Evolutionary conservation across 2,113 vertebrate species (phyloP), one percentile per base, ranked within the genome.

Genomic region (Cervus canadensis): DNA sequence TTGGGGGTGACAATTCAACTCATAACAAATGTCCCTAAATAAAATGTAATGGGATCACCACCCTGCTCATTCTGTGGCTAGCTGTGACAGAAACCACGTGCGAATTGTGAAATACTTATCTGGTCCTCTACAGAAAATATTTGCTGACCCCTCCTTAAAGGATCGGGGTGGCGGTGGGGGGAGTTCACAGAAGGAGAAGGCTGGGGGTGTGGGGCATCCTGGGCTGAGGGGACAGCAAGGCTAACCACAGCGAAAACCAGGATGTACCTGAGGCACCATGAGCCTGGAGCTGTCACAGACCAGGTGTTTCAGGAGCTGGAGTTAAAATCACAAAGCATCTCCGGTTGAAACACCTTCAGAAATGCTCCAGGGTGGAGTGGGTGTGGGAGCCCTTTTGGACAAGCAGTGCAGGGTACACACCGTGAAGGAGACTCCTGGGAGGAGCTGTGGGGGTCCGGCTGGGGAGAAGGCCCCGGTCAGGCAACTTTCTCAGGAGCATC

Each of bases 181-280:
- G 1, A 82, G 50, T 82, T 21, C 50, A 81, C 33, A 25, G 33
- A 52, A 82, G 50, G 50, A 82, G 50, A 82, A 54, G 33, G 45
- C 78, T 33, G 10, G 30, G 79, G 48, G 3, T 13, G 19, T 82
- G 36, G 48, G 43, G 11, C 0, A 0, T 84, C 30, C 64, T 26
- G 12, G 95, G 45, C 28, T 60, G 21, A 48, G 16, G 14, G 40
- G 57, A 40, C 30, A 43, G 59, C 26, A n/a, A 59, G 54, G 52
- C 14, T 59, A 50, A 74, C 23, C 26, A 40, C 13, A 10, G 57
- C 15, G 21, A 36, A 48, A n/a, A 25, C 25, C 30, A 26, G 8
- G 43, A 21, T 17, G 25, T 21, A 4, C 33, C 82, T 23, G 30
- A n/a, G 48, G 26, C 5, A 21, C 2, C 3, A 25, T 6, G 50